Evolutionary conservation across 64 coral and sea anemone genomes (phyloP).

Genomic region (Montipora cactus): DNA sequence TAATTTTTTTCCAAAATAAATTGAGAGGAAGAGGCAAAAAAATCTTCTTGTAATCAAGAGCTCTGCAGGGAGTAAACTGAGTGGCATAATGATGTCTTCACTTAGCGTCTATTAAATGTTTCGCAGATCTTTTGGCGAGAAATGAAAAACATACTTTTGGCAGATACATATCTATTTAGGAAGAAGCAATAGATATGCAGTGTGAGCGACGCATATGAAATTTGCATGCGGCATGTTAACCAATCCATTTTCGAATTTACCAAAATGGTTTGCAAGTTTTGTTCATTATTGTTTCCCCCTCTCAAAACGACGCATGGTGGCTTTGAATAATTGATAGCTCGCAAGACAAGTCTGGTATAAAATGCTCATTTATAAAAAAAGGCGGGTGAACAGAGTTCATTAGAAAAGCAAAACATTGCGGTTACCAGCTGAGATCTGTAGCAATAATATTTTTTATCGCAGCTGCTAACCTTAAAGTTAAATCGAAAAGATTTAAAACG

Average conservation of each 20-base stretch:
- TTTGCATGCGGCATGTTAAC: not conserved
- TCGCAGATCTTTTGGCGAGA: slow-evolving; percentile 9
- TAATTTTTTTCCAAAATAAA: slow-evolving; percentile 4
- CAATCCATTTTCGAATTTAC: not conserved
- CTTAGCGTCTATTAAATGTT: slow-evolving; percentile 17
- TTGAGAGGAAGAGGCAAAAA: not conserved
- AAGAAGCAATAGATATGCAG: not conserved
- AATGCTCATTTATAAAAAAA: slow-evolving; percentile 57
- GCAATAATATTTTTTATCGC: slow-evolving; percentile 18
- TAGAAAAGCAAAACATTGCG: slow-evolving; percentile 52
- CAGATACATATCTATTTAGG: slow-evolving; percentile 7
- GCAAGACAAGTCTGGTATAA: slow-evolving; percentile 23
- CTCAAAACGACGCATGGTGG: slow-evolving; percentile 24
- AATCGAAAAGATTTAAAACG: not conserved
- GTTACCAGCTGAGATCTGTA: slow-evolving; percentile 45
- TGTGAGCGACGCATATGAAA: not conserved
- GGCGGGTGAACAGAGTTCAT: slow-evolving; percentile 5
- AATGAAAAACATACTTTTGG: slow-evolving; percentile 12
- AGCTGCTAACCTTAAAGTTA: not conserved
- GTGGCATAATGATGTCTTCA: not conserved
- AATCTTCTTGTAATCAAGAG: slow-evolving; percentile 9
- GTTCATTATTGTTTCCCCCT: slow-evolving; percentile 4
- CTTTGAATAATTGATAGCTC: slow-evolving; percentile 40
- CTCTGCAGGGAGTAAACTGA: slow-evolving; percentile 6
- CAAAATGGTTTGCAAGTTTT: not conserved